Evolutionary conservation across 2,888 invertebrate genomes (phyloP), one percentile per base, ranked within the genome.

Genomic region (Lutraria lutraria): DNA sequence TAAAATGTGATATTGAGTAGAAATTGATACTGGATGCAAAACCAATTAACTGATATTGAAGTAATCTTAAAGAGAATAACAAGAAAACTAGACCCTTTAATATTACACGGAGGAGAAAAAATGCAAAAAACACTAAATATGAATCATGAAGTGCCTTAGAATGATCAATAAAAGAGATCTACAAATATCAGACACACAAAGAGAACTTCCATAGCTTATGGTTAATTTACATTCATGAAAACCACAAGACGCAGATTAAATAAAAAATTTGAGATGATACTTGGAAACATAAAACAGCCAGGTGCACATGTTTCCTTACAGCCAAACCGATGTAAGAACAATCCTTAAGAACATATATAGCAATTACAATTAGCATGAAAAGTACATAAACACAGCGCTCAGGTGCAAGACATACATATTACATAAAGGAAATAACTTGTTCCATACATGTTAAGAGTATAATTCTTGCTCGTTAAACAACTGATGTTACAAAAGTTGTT

Each of bases 381-480:
- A n/a, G 63, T 25, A 68, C 12, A 25, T 68, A 68, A 68, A n/a
- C n/a, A n/a, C 25, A 13, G 25, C 12, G 63, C 63, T 68, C 63
- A 68, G 63, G 63, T 68, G 63, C 63, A 68, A 25, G 12, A 68
- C 25, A 68, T 15, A 68, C 25, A n/a, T 0, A 68, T 68, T 68
- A 68, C 63, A 68, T 68, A 68, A 68, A 68, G 63, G 63, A n/a
- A 68, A 68, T 68, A 13, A 25, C 63, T 25, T 68, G 25, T 68
- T 68, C 63, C 21, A n/a, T 68, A n/a, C 25, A 43, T 43, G 43
- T 43, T n/a, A 43, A 43, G 43, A 2, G 43, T 8, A 43, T 43
- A 43, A 43, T 43, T 43, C 43, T 43, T 43, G 43, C 43, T 43
- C 8, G 43, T 43, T 43, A 43, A 43, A 43, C 43, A 43, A 43